Percentiles rank a stretch among this genome's conserved stretches.
Evolutionary conservation across 2,888 invertebrate species (phyloP).

Genomic region (Himalopsyche kuldschensis): DNA sequence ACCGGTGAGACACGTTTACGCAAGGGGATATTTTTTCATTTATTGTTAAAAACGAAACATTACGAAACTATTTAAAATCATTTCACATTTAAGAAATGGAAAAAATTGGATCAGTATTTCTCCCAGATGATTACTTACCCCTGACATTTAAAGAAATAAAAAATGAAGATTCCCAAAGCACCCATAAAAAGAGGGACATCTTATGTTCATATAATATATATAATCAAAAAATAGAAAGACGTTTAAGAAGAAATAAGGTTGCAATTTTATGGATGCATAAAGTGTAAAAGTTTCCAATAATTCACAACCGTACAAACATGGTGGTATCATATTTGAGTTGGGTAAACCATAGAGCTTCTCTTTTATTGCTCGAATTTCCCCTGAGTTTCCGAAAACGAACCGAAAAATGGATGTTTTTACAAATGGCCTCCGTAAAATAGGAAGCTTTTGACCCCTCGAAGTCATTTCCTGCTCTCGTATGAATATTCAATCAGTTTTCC

Average conservation of each 20-base stretch:
- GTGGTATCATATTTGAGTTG: neutral
- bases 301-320: neutral
- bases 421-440: slow-evolving; percentile 13
- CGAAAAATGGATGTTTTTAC: slow-evolving; percentile 13
- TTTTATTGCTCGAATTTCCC: slow-evolving; percentile 11
- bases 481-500: slow-evolving; percentile 15
- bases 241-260: no score
- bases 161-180: no score
- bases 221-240: no score
- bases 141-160: no score
- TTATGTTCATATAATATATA: no score
- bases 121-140: no score
- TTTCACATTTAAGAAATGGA: no score
- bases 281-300: neutral
- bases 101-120: no score
- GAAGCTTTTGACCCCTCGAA: slow-evolving; percentile 5
- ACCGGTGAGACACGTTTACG: no score
- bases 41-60: no score
- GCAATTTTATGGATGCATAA: neutral
- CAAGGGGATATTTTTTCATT: no score
- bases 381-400: slow-evolving; percentile 9
- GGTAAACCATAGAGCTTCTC: neutral
- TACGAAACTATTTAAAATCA: no score
- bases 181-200: neutral
- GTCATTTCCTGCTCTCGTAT: slow-evolving; percentile 9